phyloP scores from a whole-genome alignment of 2,797 vertebrate species.

The Octomys mimax region DNA sequence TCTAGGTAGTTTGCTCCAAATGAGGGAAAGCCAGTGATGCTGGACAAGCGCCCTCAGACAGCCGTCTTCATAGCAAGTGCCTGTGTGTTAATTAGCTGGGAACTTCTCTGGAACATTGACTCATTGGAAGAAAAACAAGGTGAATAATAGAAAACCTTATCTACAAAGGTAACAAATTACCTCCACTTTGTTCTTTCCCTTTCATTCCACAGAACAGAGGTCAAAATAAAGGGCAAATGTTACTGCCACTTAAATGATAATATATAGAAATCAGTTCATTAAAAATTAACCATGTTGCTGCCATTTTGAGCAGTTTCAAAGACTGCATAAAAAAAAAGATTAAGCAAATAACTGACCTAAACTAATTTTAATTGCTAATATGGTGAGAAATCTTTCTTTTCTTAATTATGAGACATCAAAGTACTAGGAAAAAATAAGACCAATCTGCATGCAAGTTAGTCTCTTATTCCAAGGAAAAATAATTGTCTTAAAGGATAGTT shows the following conservation, averaged over 20 bases:
- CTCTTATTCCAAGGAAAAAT: neutral
- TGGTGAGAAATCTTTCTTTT: neutral
- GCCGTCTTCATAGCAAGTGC: neutral
- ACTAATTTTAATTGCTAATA: neutral
- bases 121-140: neutral
- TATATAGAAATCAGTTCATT: neutral
- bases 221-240: neutral
- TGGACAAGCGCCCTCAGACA: neutral
- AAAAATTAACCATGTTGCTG: neutral
- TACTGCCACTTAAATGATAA: neutral
- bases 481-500: conserved; percentile 1
- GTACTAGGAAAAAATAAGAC: neutral
- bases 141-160: neutral
- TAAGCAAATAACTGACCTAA: neutral
- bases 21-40: neutral
- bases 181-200: neutral
- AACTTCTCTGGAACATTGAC: neutral
- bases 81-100: neutral
- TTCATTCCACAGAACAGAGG: neutral
- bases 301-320: neutral
- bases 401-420: neutral
- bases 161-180: neutral
- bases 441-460: neutral
- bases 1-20: neutral
- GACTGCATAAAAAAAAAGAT: neutral